Evolutionary conservation across 1,140 invertebrate species (phyloP).

Genomic region (Calephelis nemesis): DNA sequence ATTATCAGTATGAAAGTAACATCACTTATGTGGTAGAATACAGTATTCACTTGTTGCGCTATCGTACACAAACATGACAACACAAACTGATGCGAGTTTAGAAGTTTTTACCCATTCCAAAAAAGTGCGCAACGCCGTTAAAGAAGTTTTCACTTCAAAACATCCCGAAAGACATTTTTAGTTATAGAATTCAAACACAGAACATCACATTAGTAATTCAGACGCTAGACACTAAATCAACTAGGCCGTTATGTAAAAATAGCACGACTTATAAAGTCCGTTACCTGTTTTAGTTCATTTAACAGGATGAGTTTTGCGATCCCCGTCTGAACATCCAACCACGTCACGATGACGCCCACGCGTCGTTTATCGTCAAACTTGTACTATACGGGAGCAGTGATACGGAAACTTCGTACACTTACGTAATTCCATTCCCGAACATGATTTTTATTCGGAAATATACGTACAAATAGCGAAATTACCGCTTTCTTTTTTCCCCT

Average conservation of each 20-base stretch:
- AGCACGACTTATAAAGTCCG: conserved; percentile 34
- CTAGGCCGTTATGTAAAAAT: conserved; percentile 27
- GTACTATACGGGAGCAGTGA: conserved; percentile 57
- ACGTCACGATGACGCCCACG: conserved; percentile 53
- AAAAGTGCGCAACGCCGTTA: too few relatives aligned
- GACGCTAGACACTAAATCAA: conserved; percentile 6
- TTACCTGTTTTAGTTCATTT: conserved; percentile 50
- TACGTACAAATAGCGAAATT: conserved; percentile 14
- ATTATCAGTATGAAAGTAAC: too few relatives aligned
- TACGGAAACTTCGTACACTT: conserved; percentile 53
- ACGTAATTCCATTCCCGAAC: conserved; percentile 36
- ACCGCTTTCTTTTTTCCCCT: conserved; percentile 13
- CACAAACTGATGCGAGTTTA: too few relatives aligned
- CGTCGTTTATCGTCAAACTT: conserved; percentile 58
- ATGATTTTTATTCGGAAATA: conserved; percentile 13
- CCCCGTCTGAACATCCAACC: conserved; percentile 39
- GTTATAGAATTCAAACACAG: too few relatives aligned
- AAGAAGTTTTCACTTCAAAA: too few relatives aligned
- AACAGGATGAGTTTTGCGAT: conserved; percentile 46
- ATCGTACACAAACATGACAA: too few relatives aligned
- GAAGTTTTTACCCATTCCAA: too few relatives aligned
- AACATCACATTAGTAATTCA: too few relatives aligned
- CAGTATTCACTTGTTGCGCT: too few relatives aligned
- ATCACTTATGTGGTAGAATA: too few relatives aligned
- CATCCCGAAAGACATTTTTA: too few relatives aligned